These are phyloP conservation scores for Glossosoma conforme DNA, from an alignment of 1,140 invertebrate species.

Conservation along the genomic window DNA sequence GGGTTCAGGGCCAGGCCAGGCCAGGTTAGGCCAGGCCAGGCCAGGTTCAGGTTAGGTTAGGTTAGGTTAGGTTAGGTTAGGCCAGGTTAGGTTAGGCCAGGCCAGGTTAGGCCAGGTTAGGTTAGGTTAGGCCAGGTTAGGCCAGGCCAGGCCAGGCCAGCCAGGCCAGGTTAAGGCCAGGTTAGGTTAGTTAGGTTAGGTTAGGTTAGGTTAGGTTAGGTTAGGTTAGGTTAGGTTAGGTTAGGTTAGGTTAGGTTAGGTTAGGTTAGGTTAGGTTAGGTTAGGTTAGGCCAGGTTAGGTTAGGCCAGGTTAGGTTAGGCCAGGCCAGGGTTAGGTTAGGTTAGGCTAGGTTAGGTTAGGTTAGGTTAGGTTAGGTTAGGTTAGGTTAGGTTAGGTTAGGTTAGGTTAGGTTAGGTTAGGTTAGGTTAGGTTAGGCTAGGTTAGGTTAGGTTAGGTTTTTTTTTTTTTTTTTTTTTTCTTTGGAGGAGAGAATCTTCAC, in stretches of 20 bases:
- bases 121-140: constrained; percentile 7
- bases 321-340: background rate
- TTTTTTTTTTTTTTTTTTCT: no score
- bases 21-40: constrained; percentile 3
- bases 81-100: constrained; percentile 5
- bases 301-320: background rate
- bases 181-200: background rate
- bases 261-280: background rate
- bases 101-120: constrained; percentile 5
- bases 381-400: no score
- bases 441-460: no score
- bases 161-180: background rate
- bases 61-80: constrained; percentile 9
- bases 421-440: no score
- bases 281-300: no score
- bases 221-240: background rate
- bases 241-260: background rate
- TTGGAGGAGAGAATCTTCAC: no score
- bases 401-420: no score
- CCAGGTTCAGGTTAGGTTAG: constrained; percentile 7
- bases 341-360: background rate
- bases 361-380: background rate
- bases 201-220: background rate
- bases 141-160: no score
- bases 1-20: background rate